phyloP scores from a whole-genome alignment of 2,888 invertebrate genomes.

The Cheilosia scutellata region DNA sequence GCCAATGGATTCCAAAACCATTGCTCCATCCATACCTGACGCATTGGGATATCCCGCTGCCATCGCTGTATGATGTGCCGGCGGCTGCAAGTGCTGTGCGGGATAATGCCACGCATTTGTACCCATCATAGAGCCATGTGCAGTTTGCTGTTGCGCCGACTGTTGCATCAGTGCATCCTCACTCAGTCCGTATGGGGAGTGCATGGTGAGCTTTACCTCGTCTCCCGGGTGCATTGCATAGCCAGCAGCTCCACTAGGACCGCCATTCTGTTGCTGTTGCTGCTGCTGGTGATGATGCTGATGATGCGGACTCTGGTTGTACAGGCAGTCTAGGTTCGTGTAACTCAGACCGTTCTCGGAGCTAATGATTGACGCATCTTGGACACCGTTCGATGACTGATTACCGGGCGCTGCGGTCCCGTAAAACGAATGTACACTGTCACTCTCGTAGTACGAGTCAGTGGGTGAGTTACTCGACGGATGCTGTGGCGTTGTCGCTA shows the following conservation, averaged over 20 bases:
- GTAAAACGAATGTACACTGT: constrained; percentile 83
- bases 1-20: constrained; percentile 67
- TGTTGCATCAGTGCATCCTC: constrained; percentile 82
- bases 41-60: constrained; percentile 62
- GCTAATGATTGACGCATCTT: constrained; percentile 89
- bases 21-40: constrained; percentile 71
- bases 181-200: constrained; percentile 85
- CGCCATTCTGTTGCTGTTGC: constrained; percentile 78
- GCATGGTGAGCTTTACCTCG: constrained; percentile 85
- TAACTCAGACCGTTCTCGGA: constrained; percentile 95
- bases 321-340: constrained; percentile 92
- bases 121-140: constrained; percentile 77
- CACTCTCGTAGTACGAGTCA: constrained; percentile 83
- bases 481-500: constrained; percentile 81
- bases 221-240: constrained; percentile 80
- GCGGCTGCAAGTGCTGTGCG: constrained; percentile 81
- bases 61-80: constrained; percentile 68
- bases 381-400: constrained; percentile 77
- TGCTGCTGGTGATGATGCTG: constrained; percentile 81
- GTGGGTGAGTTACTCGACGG: constrained; percentile 83
- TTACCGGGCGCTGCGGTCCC: constrained; percentile 78
- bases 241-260: constrained; percentile 76
- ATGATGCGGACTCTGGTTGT: constrained; percentile 85
- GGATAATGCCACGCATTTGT: constrained; percentile 82
- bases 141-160: constrained; percentile 78